Base-by-base conservation (phyloP, 2,888 invertebrate genomes). In the Hypsopygia costalis region DNA sequence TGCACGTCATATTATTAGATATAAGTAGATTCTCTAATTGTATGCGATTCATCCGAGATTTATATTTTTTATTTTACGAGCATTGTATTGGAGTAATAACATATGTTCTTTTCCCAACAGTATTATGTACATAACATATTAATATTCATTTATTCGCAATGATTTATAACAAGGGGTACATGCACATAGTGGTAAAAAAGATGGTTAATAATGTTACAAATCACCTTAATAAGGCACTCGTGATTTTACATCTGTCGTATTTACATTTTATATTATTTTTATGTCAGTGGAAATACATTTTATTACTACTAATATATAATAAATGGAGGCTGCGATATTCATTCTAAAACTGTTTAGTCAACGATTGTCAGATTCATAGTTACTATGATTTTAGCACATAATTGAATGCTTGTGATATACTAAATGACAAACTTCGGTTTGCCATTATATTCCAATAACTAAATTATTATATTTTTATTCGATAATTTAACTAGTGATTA, bases 41-140 rank as follows among this genome's bases (percentile, higher is more conserved):
- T 56, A 64, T 71, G 72, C 76, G 70, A 77, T 76, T 68, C 74
- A 70, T 69, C 69, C 60, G 63, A 75, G 75, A 75, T 75, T n/a
- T 73, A 65, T 58, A 61, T 60, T 69, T 74, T 72, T 64, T 67
- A 59, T 66, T 76, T 73, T 60, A 46, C 56, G 66, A 72, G 67
- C 72, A 67, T 72, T 76, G 11, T 72, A 62, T 69, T 48, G 55
- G 68, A 80, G 78, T 80, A 81, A 81, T 79, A 81, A 79, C 59
- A 44, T 58, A 56, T 56, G 52, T 61, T 58, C 60, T 61, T 62
- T 63, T 63, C 54, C 56, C 56, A 55, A 56, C 72, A 74, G 72
- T 70, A 73, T 67, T 67, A 69, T 58, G 44, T 53, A 25, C 6
- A 25, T 25, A 54, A 45, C 46, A 47, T 47, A 47, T 37, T 4